Evolutionary conservation across 2,888 invertebrate genomes (phyloP), one percentile per base, ranked within the genome.

Genomic region (Macrophya annulata): DNA sequence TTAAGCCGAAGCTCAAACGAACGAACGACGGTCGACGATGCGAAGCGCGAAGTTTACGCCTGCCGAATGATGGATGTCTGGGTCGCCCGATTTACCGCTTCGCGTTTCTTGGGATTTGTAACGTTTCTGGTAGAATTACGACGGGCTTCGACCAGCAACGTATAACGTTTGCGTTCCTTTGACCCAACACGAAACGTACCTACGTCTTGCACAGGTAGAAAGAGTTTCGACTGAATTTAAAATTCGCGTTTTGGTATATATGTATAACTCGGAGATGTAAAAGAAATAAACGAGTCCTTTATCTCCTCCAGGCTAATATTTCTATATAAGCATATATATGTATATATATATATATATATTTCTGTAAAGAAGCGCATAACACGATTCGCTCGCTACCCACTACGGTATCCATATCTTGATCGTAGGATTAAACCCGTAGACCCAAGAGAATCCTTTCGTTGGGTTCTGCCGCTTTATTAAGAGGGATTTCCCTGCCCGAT

Each of bases 21-120:
- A 55, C 62, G 40, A 81, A 62, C 81, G 48, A 10, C 55, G 59
- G 59, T 59, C 59, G 59, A 31, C 59, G 40, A 81, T 81, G 79
- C 81, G 62, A 81, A 81, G 81, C 62, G 59, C 81, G 62, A 81
- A 62, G 77, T 81, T 62, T 81, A 81, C 81, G 81, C 81, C 81
- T 43, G 62, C 40, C 59, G 84, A 86, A 86, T 86, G 86, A 86
- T 86, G 86, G 86, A 86, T 86, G 86, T 68, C 51, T 65, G 77
- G 55, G 81, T 71, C 77, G n/a, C 31, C 85, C 86, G 86, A 86
- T 86, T 86, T 86, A 86, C 85, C 86, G 86, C 86, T 82, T 85
- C 86, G 77, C 83, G 86, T 84, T 81, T 76, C 76, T 85, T 68
- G 85, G 62, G 85, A 77, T 85, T 86, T 79, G 79, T 82, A 83